A percentile compares a stretch with the other conserved stretches of the same genome.
These are phyloP conservation scores for Dreissena rostriformis DNA, from an alignment of 1,140 invertebrate species.

Conservation along the genomic window DNA sequence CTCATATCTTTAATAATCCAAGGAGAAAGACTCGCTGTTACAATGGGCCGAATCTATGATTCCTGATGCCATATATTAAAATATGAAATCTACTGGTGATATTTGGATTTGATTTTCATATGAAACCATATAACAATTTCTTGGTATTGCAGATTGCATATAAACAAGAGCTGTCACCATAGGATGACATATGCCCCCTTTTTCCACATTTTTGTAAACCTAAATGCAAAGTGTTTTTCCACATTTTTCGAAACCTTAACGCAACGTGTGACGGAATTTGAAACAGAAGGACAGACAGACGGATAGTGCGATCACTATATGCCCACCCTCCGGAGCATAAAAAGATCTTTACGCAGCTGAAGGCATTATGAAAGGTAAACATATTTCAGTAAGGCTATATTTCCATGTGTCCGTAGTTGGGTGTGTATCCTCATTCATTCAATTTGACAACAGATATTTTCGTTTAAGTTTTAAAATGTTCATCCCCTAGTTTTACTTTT, in stretches of 20 bases:
- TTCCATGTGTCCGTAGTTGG: background rate
- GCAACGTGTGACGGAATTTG: too few species aligned
- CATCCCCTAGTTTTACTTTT: too few species aligned
- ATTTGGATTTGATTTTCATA: background rate
- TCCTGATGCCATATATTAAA: background rate
- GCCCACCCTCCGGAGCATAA: too few species aligned
- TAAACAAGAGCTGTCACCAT: too few species aligned
- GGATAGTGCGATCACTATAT: too few species aligned
- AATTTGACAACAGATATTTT: background rate
- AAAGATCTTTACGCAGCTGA: slow-evolving; percentile 81
- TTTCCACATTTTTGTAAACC: too few species aligned
- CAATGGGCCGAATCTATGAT: background rate
- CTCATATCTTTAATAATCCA: background rate
- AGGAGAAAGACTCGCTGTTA: background rate
- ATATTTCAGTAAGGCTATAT: background rate
- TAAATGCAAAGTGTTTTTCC: too few species aligned
- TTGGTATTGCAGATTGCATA: slow-evolving; percentile 80
- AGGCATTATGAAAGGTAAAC: slow-evolving; percentile 81
- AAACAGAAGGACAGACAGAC: too few species aligned
- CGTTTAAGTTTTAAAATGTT: too few species aligned
- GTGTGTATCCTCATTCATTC: background rate
- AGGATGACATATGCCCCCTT: too few species aligned
- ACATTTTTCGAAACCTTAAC: too few species aligned
- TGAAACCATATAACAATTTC: background rate
- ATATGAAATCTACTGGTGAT: background rate